Evolutionary conservation across 2,113 vertebrate genomes (phyloP).

Genomic region (Hippolais icterina): DNA sequence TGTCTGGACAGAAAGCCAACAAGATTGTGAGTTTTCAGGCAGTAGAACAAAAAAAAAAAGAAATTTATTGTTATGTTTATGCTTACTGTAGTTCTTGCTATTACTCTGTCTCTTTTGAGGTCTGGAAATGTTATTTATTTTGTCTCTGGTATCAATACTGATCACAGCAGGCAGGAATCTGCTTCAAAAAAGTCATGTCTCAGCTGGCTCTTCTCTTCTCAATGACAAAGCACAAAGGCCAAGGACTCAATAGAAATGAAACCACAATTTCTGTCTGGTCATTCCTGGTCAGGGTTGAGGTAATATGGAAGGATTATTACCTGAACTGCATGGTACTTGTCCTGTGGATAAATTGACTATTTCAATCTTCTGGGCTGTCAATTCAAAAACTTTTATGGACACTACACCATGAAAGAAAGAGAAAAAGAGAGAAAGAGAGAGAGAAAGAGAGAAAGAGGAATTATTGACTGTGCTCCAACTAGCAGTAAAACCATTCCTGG

Average conservation of each 20-base stretch:
- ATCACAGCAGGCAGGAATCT: background rate
- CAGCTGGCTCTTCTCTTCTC: background rate
- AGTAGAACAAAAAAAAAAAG: background rate
- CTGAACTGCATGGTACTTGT: background rate
- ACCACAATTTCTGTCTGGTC: background rate
- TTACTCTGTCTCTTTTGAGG: background rate
- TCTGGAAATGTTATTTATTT: slow-evolving; percentile 48
- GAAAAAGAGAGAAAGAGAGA: background rate
- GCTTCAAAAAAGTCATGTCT: background rate
- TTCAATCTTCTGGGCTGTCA: slow-evolving; percentile 44
- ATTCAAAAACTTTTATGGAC: slow-evolving; percentile 1
- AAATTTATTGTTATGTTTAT: slow-evolving; percentile 7
- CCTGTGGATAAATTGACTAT: slow-evolving; percentile 28
- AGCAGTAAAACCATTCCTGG: background rate
- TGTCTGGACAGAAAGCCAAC: background rate
- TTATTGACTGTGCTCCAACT: background rate
- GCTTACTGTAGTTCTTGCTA: slow-evolving; percentile 13
- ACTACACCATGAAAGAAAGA: background rate
- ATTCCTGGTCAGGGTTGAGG: slow-evolving; percentile 4
- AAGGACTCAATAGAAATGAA: slow-evolving; percentile 40
- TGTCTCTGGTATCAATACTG: background rate
- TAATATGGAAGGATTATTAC: slow-evolving; percentile 39
- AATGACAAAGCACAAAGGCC: slow-evolving; percentile 32
- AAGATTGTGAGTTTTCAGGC: background rate
- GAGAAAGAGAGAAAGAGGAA: background rate